Evolutionary conservation across 2,113 vertebrate genomes (phyloP).

Genomic region (Notarius quadriscutis): DNA sequence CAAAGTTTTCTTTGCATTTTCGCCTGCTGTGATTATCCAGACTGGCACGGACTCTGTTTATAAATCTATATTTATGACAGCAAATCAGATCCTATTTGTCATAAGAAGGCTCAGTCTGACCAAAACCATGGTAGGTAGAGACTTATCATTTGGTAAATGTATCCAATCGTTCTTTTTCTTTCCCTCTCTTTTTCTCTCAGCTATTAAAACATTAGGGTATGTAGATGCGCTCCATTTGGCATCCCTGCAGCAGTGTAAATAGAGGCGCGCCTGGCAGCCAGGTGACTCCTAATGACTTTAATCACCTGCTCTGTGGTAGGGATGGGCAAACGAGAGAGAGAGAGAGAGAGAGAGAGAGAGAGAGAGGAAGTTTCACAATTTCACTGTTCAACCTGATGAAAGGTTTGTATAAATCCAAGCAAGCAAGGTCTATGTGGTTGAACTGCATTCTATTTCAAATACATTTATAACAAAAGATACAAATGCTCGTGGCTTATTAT

Average conservation of each 20-base stretch:
- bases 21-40: constrained; percentile 34
- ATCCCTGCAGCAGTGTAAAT: constrained; percentile 56
- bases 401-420: background rate
- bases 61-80: constrained; percentile 21
- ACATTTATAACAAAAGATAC: background rate
- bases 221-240: constrained; percentile 52
- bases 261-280: constrained; percentile 52
- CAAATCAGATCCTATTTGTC: constrained; percentile 46
- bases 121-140: constrained; percentile 32
- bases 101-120: constrained; percentile 30
- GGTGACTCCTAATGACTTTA: constrained; percentile 61
- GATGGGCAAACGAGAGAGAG: constrained; percentile 14
- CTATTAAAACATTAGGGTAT: constrained; percentile 49
- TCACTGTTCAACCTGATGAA: background rate
- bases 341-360: background rate
- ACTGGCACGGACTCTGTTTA: constrained; percentile 40
- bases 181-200: constrained; percentile 15
- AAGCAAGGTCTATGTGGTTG: background rate
- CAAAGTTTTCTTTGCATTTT: constrained; percentile 46
- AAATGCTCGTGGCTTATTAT: background rate
- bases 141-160: constrained; percentile 32
- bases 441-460: background rate
- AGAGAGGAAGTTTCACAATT: background rate
- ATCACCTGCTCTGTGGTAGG: constrained; percentile 54
- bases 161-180: constrained; percentile 5